Evolutionary conservation across 2,888 invertebrate genomes (phyloP).

Genomic region (Stegophylla sp.): DNA sequence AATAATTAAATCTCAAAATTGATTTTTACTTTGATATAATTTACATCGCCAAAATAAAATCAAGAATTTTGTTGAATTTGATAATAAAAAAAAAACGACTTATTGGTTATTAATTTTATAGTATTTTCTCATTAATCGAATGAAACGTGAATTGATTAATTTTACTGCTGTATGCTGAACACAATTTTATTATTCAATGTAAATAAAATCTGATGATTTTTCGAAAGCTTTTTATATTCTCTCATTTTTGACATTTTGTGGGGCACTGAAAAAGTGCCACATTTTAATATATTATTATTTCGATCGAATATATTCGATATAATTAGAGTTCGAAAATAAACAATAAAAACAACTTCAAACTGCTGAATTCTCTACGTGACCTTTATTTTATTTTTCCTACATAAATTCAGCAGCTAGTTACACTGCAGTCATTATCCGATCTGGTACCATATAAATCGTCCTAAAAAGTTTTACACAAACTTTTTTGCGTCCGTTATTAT

Average conservation of each 20-base stretch:
- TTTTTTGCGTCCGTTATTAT: slow-evolving; percentile 33
- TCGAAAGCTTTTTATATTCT: neutral
- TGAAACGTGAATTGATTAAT: neutral
- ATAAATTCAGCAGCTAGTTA: slow-evolving; percentile 26
- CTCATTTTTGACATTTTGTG: neutral
- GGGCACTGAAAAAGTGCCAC: neutral
- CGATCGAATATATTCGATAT: slow-evolving; percentile 1
- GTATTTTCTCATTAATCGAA: too few relatives aligned
- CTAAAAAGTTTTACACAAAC: slow-evolving; percentile 33
- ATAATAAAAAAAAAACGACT: too few relatives aligned
- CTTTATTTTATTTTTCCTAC: slow-evolving; percentile 8
- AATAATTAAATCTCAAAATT: too few relatives aligned
- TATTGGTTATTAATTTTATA: too few relatives aligned
- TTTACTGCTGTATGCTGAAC: neutral
- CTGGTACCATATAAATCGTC: slow-evolving; percentile 33
- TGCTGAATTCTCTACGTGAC: neutral
- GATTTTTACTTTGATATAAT: too few relatives aligned
- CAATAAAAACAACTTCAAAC: slow-evolving; percentile 4
- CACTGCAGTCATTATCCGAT: slow-evolving; percentile 31
- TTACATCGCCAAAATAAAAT: too few relatives aligned
- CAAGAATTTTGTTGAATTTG: too few relatives aligned
- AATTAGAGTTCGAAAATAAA: neutral
- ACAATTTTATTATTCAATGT: neutral
- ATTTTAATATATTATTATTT: neutral
- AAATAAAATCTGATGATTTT: neutral